Percentiles rank a stretch among this genome's conserved stretches.
phyloP scores from a whole-genome alignment of 1,140 invertebrate species.

The Venustaconcha ellipsiformis region DNA sequence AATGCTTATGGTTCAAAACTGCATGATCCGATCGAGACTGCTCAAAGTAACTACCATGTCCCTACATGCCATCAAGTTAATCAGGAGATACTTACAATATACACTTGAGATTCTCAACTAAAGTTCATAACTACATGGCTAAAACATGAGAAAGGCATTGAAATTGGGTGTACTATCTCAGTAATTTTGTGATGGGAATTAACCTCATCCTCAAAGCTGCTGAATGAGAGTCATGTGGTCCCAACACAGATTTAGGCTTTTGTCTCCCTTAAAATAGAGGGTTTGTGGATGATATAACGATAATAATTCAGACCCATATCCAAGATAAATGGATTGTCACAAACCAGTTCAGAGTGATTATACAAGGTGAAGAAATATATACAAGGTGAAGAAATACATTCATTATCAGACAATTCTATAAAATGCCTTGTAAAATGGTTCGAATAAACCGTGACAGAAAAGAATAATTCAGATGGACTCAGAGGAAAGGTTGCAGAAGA shows the following conservation, averaged over 20 bases:
- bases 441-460: no score
- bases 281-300: slow-evolving; percentile 16
- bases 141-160: slow-evolving; percentile 14
- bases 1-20: no score
- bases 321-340: no score
- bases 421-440: no score
- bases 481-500: no score
- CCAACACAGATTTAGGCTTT: slow-evolving; percentile 7
- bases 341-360: no score
- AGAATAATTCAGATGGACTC: no score
- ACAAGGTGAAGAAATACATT: no score
- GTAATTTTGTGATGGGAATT: slow-evolving; percentile 23
- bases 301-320: slow-evolving; percentile 2
- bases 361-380: no score
- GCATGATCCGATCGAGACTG: not conserved
- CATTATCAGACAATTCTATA: no score
- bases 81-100: no score
- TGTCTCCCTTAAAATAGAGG: slow-evolving; percentile 6
- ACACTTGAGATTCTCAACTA: not conserved
- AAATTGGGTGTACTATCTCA: not conserved
- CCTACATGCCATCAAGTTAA: not conserved
- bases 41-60: slow-evolving; percentile 12
- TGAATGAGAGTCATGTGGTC: slow-evolving; percentile 19
- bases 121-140: slow-evolving; percentile 18
- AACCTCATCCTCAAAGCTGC: slow-evolving; percentile 10